Conservation (phyloP, 2,797 vertebrate genomes). For the Xenops minutus region DNA sequence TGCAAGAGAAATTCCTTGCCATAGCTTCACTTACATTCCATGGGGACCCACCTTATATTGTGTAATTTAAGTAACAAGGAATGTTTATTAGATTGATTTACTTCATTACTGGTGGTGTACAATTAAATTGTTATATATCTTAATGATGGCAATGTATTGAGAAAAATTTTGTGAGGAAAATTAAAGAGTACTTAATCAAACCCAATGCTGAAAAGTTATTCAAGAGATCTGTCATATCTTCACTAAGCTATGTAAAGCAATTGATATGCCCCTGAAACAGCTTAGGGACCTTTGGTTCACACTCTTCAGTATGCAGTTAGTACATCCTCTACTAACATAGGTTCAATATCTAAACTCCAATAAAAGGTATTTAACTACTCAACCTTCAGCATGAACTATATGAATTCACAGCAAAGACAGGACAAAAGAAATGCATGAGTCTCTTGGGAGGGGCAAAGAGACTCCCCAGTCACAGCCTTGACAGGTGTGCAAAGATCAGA, state of each 20-base stretch:
- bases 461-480: background rate
- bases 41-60: background rate
- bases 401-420: background rate
- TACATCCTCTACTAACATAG: background rate
- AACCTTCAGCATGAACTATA: background rate
- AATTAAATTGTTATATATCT: slow-evolving; percentile 3
- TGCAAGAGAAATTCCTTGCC: background rate
- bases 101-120: background rate
- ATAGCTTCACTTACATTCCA: background rate
- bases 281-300: background rate
- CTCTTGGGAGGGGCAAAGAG: background rate
- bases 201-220: background rate
- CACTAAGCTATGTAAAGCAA: background rate
- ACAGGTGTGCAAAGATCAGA: background rate
- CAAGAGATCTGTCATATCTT: background rate
- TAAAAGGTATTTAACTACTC: background rate
- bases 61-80: background rate
- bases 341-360: background rate
- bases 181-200: background rate
- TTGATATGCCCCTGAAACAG: background rate
- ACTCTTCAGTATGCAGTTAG: background rate
- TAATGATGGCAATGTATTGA: background rate
- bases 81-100: background rate
- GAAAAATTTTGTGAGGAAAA: background rate
- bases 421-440: background rate